Conservation (phyloP, 2,888 invertebrate species). For the Rhimphoctona megacephalus region DNA sequence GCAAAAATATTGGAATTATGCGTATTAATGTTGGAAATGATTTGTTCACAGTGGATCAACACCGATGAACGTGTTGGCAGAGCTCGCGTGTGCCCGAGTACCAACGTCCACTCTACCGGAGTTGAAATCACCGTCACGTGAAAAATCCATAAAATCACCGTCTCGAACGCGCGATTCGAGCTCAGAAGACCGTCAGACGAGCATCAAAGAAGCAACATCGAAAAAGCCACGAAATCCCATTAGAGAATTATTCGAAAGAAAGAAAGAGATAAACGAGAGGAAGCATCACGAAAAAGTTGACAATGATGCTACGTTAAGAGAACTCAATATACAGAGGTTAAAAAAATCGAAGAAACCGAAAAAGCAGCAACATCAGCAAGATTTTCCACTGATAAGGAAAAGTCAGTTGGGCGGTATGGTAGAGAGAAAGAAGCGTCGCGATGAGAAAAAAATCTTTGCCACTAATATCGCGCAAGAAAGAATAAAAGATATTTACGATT, state of each 20-base stretch:
- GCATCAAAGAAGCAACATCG: constrained; percentile 62
- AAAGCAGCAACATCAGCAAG: constrained; percentile 72
- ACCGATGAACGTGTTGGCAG: constrained; percentile 83
- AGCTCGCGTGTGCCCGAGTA: constrained; percentile 83
- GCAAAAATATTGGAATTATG: background rate
- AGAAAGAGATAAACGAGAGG: constrained; percentile 81
- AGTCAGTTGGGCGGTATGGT: constrained; percentile 78
- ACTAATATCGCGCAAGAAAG: constrained; percentile 61
- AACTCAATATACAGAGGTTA: constrained; percentile 73
- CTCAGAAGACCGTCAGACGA: constrained; percentile 53
- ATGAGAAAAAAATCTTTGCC: constrained; percentile 72
- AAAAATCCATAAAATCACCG: constrained; percentile 53
- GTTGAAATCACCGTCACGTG: constrained; percentile 44
- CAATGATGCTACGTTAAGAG: constrained; percentile 68
- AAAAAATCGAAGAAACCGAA: constrained; percentile 78
- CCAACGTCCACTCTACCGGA: constrained; percentile 78
- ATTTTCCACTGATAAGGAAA: constrained; percentile 80
- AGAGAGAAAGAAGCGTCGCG: constrained; percentile 81
- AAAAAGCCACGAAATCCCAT: constrained; percentile 81
- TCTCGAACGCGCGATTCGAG: constrained; percentile 52
- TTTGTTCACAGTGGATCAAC: constrained; percentile 80
- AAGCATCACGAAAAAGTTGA: constrained; percentile 77
- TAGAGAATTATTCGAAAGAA: constrained; percentile 82
- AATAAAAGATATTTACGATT: constrained; percentile 83
- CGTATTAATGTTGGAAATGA: background rate